Conservation (phyloP, 2,888 invertebrate genomes). For the Synergus laeviventris region DNA sequence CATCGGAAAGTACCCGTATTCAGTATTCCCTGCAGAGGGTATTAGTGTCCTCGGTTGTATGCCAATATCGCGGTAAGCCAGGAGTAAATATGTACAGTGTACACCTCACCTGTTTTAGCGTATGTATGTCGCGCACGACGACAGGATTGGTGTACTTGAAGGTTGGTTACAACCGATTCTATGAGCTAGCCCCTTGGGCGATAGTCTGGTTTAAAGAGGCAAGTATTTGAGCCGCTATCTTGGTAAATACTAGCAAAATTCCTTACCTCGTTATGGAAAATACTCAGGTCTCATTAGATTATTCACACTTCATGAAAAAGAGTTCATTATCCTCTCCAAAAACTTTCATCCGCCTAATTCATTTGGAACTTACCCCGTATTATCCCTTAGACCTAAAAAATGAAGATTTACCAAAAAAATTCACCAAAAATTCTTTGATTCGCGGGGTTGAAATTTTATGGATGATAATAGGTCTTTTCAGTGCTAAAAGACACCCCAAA, state of each 20-base stretch:
- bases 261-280: conserved; percentile 55
- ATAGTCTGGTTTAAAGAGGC: background rate
- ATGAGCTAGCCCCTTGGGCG: conserved; percentile 16
- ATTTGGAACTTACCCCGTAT: too few species aligned
- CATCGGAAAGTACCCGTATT: conserved; percentile 14
- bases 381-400: too few species aligned
- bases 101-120: conserved; percentile 41
- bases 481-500: too few species aligned
- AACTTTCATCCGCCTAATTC: too few species aligned
- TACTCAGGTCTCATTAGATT: conserved; percentile 50
- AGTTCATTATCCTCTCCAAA: too few species aligned
- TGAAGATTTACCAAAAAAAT: too few species aligned
- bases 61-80: conserved; percentile 48
- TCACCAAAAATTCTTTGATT: too few species aligned
- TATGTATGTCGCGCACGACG: conserved; percentile 39
- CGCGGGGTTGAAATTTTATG: too few species aligned
- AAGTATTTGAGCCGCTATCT: conserved; percentile 53
- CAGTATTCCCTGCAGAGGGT: conserved; percentile 28
- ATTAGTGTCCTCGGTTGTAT: conserved; percentile 42
- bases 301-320: conserved; percentile 6
- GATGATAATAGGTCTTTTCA: too few species aligned
- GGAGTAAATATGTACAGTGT: conserved; percentile 45
- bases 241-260: conserved; percentile 59
- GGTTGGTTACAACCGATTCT: conserved; percentile 34
- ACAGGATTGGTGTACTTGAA: conserved; percentile 26